Base-by-base conservation (phyloP, 2,888 invertebrate genomes). In the Heliconius charithonia region DNA sequence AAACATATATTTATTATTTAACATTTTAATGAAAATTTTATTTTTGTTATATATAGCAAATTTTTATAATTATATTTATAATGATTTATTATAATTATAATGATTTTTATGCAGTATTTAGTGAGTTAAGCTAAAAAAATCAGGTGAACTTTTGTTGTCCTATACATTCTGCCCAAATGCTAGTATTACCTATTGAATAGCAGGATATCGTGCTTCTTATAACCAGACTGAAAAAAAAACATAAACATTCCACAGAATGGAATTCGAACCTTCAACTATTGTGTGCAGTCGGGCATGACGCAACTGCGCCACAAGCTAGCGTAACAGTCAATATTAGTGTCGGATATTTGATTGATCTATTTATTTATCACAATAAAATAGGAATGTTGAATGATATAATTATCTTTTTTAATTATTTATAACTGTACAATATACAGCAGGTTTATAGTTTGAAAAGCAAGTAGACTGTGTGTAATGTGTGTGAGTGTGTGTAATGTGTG, bases 251-350 rank as follows among this genome's bases (percentile, higher is more conserved):
- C 25, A 25, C n/a, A 13, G 25, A 41, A 69, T 25, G 41, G 69
- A 41, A 69, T 69, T 69, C 69, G 25, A 41, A 69, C 69, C 69
- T 25, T 41, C 25, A 67, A 41, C 67, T 25, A 69, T 69, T 45
- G 41, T 72, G 72, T 72, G 29, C 69, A 69, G 69, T 69, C 25
- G 45, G 41, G 25, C 69, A 25, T 69, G 25, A 69, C 69, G 25
- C 69, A 25, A 69, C 69, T 41, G 69, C 9, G 16, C 25, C 25
- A 37, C 67, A 37, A 67, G 69, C 41, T 0, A 25, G 25, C 13
- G 41, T 45, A n/a, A 41, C 41, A 45, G 25, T 69, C 41, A 25
- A 25, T 3, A 59, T 59, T 25, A 16, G 41, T 16, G 13, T 16
- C 41, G 9, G 25, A 69, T 25, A 41, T 69, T 69, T 16, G 25